phyloP scores from a whole-genome alignment of 2,888 invertebrate genomes.

The Lomographa bimaculata region DNA sequence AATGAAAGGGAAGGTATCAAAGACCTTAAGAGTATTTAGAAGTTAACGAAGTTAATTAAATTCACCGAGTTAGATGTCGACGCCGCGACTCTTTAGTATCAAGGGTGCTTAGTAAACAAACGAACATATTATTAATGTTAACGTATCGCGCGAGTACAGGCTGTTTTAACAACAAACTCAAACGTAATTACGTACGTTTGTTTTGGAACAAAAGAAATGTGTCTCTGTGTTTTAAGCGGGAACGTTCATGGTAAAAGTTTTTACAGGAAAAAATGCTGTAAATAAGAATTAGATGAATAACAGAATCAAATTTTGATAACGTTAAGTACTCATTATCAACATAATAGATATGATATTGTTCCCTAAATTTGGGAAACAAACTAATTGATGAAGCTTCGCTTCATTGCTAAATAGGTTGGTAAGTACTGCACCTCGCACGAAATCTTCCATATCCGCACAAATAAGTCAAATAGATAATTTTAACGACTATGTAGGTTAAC shows the following conservation, averaged over 20 bases:
- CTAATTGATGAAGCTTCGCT: too few relatives aligned
- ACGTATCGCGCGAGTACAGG: slow-evolving; percentile 71
- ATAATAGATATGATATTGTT: too few relatives aligned
- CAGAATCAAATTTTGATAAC: too few relatives aligned
- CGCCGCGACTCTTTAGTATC: slow-evolving; percentile 72
- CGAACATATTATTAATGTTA: slow-evolving; percentile 77
- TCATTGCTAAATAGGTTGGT: too few relatives aligned
- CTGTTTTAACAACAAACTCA: slow-evolving; percentile 60
- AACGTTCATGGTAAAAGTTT: slow-evolving; percentile 28
- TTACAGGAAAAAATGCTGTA: slow-evolving; percentile 57
- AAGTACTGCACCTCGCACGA: too few relatives aligned
- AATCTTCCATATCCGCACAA: too few relatives aligned
- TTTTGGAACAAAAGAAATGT: slow-evolving; percentile 50
- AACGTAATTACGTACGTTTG: slow-evolving; percentile 68
- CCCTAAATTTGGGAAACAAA: too few relatives aligned
- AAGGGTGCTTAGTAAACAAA: slow-evolving; percentile 77
- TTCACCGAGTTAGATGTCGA: slow-evolving; percentile 74
- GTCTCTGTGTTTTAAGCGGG: slow-evolving; percentile 30
- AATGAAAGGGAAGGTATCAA: slow-evolving; percentile 76
- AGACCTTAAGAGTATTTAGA: slow-evolving; percentile 83
- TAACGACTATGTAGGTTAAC: too few relatives aligned
- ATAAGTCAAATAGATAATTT: too few relatives aligned
- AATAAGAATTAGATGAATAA: too few relatives aligned
- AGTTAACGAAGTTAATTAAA: slow-evolving; percentile 83
- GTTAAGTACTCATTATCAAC: too few relatives aligned